A percentile compares a stretch with the other conserved stretches of the same genome.
Conservation (phyloP, 1,140 invertebrate species). For the Chrysomallon squamiferum region DNA sequence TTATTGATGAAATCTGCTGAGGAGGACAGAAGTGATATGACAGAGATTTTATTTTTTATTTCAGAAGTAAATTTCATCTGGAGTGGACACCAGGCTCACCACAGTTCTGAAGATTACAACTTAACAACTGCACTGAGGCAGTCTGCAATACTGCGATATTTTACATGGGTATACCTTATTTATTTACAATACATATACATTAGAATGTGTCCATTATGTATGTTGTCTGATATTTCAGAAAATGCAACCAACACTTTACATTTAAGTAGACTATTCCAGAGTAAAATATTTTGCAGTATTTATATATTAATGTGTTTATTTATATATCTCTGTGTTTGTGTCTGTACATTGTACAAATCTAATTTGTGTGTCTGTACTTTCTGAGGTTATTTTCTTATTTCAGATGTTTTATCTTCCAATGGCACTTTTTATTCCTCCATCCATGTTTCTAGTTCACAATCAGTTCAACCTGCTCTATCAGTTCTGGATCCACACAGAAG, state of each 20-base stretch:
- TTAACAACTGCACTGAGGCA: slow-evolving; percentile 86
- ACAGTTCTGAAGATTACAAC: slow-evolving; percentile 95
- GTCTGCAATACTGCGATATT: slow-evolving; percentile 81
- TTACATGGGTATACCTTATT: slow-evolving; percentile 79
- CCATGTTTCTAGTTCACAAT: slow-evolving; percentile 81
- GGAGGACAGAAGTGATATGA: too few relatives aligned
- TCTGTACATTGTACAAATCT: too few relatives aligned
- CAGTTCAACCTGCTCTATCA: slow-evolving; percentile 90
- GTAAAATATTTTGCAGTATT: too few relatives aligned
- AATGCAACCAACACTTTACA: too few relatives aligned
- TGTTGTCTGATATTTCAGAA: too few relatives aligned
- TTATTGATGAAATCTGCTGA: too few relatives aligned
- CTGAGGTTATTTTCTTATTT: slow-evolving; percentile 38
- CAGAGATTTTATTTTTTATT: slow-evolving; percentile 18
- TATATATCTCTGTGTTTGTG: too few relatives aligned
- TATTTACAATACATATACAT: too few relatives aligned
- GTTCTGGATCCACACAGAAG: slow-evolving; percentile 91
- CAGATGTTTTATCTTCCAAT: slow-evolving; percentile 87
- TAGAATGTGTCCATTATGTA: too few relatives aligned
- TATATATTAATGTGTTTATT: too few relatives aligned
- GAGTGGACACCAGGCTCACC: slow-evolving; percentile 95
- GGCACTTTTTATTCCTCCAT: slow-evolving; percentile 82
- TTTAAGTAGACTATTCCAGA: too few relatives aligned
- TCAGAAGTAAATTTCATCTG: slow-evolving; percentile 88
- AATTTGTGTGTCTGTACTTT: too few relatives aligned